These are phyloP conservation scores for Capreolus pygargus DNA, from an alignment of 2,113 vertebrate species.

Conservation along the genomic window DNA sequence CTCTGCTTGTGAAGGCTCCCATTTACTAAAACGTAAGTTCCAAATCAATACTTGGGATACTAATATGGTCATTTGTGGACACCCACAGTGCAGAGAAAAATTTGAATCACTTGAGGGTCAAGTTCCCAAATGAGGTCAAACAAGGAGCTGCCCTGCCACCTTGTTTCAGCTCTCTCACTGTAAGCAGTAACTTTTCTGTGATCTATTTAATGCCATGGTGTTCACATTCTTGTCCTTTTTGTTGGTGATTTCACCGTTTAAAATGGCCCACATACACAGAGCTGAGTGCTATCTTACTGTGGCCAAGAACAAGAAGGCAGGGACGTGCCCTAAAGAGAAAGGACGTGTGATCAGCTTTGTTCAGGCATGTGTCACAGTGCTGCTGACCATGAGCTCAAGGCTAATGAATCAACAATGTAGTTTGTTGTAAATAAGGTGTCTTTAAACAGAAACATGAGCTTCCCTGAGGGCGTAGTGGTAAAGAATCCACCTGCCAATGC, in stretches of 20 bases:
- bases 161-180: neutral
- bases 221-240: neutral
- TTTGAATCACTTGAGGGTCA: neutral
- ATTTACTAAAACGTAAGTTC: neutral
- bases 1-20: neutral
- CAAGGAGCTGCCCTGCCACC: neutral
- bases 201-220: neutral
- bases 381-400: neutral
- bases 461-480: neutral
- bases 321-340: neutral
- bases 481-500: neutral
- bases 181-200: neutral
- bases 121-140: neutral
- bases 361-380: neutral
- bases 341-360: neutral
- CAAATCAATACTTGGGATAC: neutral
- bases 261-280: neutral
- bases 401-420: neutral
- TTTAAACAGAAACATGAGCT: neutral
- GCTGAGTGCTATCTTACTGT: neutral
- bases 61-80: neutral
- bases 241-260: neutral
- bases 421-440: neutral
- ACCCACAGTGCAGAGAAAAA: neutral
- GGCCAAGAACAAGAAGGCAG: neutral